These are phyloP conservation scores for Gymnogyps californianus DNA, from an alignment of 2,113 vertebrate species.

Conservation along the genomic window DNA sequence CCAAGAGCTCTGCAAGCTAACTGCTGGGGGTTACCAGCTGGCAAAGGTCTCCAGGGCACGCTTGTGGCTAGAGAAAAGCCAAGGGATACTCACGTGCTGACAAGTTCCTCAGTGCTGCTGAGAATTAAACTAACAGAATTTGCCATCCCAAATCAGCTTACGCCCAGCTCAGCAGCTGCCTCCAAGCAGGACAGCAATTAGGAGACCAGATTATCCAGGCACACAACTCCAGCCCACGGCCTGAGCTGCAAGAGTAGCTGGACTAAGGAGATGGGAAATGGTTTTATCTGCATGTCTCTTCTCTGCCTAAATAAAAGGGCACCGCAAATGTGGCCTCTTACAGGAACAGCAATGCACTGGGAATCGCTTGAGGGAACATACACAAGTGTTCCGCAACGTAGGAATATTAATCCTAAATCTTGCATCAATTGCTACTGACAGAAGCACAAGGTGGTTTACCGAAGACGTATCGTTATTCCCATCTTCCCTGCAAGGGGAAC, in stretches of 20 bases:
- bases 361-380: neutral
- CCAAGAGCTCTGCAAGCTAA: neutral
- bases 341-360: neutral
- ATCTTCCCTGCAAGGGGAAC: neutral
- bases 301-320: neutral
- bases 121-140: conserved; percentile 59
- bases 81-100: neutral
- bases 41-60: neutral
- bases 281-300: neutral
- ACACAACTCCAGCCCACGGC: neutral
- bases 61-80: neutral
- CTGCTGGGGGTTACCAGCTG: neutral
- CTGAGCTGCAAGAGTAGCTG: neutral
- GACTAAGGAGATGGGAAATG: neutral
- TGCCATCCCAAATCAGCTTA: conserved; percentile 53
- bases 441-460: neutral
- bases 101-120: neutral
- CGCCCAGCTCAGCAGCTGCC: conserved; percentile 36
- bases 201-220: neutral
- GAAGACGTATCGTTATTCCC: fast-evolving
- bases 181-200: conserved; percentile 42
- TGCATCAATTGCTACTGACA: neutral
- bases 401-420: neutral
- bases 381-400: too few relatives aligned
- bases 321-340: neutral